Conservation (phyloP, 2,888 invertebrate species). For the Psylliodes chrysocephalus region DNA sequence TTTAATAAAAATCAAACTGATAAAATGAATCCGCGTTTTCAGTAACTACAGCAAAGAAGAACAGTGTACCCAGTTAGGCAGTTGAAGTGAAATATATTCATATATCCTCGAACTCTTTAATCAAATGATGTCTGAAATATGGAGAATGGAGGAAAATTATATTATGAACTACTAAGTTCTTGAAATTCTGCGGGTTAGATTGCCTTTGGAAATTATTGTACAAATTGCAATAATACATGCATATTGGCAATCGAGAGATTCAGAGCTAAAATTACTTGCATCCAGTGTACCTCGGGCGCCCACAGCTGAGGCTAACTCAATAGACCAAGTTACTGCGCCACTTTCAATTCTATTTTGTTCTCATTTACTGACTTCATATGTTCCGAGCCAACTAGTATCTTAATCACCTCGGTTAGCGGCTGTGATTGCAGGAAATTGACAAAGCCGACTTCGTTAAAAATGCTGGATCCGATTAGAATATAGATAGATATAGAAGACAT, state of each 20-base stretch:
- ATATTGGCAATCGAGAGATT: constrained; percentile 59
- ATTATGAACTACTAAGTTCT: constrained; percentile 42
- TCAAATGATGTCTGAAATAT: constrained; percentile 34
- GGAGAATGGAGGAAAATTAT: constrained; percentile 36
- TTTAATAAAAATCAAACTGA: too few relatives aligned
- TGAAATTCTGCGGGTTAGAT: constrained; percentile 52
- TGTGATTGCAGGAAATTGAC: constrained; percentile 44
- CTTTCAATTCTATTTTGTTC: constrained; percentile 51
- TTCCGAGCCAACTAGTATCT: constrained; percentile 43
- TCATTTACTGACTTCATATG: constrained; percentile 46
- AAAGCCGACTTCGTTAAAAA: constrained; percentile 37
- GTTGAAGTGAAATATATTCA: neutral
- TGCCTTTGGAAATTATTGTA: constrained; percentile 59
- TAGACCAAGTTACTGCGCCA: constrained; percentile 45
- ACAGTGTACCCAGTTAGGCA: neutral
- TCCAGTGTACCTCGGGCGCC: constrained; percentile 51
- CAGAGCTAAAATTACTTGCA: constrained; percentile 47
- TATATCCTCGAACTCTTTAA: constrained; percentile 19
- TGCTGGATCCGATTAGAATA: constrained; percentile 13
- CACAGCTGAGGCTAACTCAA: constrained; percentile 49
- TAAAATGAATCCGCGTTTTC: too few relatives aligned
- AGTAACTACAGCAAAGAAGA: too few relatives aligned
- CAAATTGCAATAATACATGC: constrained; percentile 61
- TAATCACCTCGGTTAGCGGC: constrained; percentile 47
- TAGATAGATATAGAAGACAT: too few relatives aligned